These are phyloP conservation scores for Nematostella vectensis DNA, from an alignment of 92 coral and sea anemone species.

Conservation along the genomic window DNA sequence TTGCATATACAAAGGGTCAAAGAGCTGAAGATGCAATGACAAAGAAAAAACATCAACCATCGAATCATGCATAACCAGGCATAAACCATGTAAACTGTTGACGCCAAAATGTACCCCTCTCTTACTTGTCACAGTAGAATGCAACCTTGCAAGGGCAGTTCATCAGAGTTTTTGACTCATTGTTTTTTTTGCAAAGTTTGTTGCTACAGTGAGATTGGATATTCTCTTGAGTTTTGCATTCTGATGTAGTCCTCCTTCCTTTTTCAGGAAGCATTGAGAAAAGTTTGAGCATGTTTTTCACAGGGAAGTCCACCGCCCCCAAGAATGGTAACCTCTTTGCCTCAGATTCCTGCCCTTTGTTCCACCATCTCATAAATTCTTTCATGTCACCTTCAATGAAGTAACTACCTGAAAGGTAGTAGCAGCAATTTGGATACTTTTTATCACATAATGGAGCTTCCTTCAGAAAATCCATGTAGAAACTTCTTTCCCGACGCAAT, in stretches of 20 bases:
- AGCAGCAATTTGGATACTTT: constrained; percentile 53
- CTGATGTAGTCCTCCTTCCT: too few species aligned
- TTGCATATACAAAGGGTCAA: too few species aligned
- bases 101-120: too few species aligned
- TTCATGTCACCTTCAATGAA: background rate
- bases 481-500: background rate
- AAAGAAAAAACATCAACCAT: too few species aligned
- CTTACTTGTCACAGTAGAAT: constrained; percentile 43
- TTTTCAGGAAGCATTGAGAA: constrained; percentile 6
- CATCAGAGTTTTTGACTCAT: constrained; percentile 2
- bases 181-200: constrained; percentile 29
- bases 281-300: constrained; percentile 16
- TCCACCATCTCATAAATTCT: constrained; percentile 27
- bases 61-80: too few species aligned
- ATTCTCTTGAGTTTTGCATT: too few species aligned
- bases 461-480: constrained; percentile 34
- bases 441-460: constrained; percentile 62
- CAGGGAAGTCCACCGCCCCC: constrained; percentile 11
- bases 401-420: constrained; percentile 46
- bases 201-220: constrained; percentile 24
- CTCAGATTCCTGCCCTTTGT: constrained; percentile 65
- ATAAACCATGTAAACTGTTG: too few species aligned
- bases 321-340: constrained; percentile 54
- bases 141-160: constrained; percentile 26
- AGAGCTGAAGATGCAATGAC: too few species aligned